phyloP scores from a whole-genome alignment of 2,113 vertebrate genomes.

The Leucopsar rothschildi region DNA sequence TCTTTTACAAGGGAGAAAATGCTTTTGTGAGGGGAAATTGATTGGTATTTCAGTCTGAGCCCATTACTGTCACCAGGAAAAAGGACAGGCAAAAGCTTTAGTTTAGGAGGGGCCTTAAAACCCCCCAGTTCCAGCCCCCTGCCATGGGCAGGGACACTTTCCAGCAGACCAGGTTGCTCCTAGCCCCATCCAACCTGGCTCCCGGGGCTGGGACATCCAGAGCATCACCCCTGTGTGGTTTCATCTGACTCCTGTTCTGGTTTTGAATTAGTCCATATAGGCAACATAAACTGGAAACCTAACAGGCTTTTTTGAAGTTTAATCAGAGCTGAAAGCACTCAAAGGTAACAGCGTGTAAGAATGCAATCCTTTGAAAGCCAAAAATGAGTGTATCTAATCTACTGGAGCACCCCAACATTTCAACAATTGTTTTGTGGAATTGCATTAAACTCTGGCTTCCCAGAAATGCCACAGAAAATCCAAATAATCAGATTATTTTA shows the following conservation, averaged over 20 bases:
- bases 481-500: not conserved
- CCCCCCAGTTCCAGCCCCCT: not conserved
- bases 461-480: not conserved
- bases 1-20: not conserved
- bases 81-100: not conserved
- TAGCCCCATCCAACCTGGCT: not conserved
- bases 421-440: not conserved
- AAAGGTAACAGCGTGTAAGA: not conserved
- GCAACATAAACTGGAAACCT: not conserved
- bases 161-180: not conserved
- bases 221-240: not conserved
- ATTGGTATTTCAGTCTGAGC: not conserved
- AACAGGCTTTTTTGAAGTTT: not conserved
- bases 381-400: not conserved
- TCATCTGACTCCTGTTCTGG: not conserved
- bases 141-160: not conserved
- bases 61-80: not conserved
- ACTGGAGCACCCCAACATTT: not conserved
- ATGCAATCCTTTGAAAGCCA: not conserved
- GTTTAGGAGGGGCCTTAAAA: not conserved
- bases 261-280: not conserved
- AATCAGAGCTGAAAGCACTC: not conserved
- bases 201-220: not conserved
- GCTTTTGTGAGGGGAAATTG: not conserved
- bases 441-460: not conserved